Conservation (phyloP, 2,113 vertebrate species). For the Equus quagga region DNA sequence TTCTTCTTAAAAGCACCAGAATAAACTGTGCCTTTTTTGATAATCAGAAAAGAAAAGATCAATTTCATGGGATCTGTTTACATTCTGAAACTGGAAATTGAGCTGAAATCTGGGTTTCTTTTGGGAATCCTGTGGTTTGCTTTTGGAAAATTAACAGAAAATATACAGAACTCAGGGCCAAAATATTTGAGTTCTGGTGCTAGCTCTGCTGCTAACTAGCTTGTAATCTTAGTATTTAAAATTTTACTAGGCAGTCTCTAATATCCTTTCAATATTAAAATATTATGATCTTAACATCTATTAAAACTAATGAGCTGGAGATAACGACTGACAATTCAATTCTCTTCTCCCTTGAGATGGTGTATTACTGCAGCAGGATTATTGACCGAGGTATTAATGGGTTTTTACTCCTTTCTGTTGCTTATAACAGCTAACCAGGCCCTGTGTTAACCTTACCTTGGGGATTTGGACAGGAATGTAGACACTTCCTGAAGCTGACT, state of each 20-base stretch:
- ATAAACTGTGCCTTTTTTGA: not conserved
- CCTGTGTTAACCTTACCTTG: not conserved
- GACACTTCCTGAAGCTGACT: not conserved
- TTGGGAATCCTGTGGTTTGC: not conserved
- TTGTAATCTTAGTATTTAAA: not conserved
- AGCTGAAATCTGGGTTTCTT: not conserved
- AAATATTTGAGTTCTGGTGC: not conserved
- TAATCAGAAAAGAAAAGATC: not conserved
- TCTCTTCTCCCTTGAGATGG: constrained; percentile 10
- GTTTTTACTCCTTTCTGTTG: constrained; percentile 16
- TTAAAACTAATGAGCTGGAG: not conserved
- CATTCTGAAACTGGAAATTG: constrained; percentile 33
- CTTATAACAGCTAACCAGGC: not conserved
- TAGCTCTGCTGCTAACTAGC: not conserved
- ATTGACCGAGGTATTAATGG: not conserved
- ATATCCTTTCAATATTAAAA: constrained; percentile 39
- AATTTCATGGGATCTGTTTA: not conserved
- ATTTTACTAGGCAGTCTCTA: not conserved
- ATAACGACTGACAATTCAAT: constrained; percentile 11
- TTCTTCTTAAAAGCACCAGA: constrained; percentile 50
- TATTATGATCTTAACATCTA: not conserved
- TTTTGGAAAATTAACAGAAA: constrained; percentile 42
- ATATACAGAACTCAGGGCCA: not conserved
- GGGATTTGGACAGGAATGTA: not conserved
- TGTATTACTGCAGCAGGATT: not conserved